phyloP scores from a whole-genome alignment of 2,888 invertebrate species.

The Ophioninae sp. region DNA sequence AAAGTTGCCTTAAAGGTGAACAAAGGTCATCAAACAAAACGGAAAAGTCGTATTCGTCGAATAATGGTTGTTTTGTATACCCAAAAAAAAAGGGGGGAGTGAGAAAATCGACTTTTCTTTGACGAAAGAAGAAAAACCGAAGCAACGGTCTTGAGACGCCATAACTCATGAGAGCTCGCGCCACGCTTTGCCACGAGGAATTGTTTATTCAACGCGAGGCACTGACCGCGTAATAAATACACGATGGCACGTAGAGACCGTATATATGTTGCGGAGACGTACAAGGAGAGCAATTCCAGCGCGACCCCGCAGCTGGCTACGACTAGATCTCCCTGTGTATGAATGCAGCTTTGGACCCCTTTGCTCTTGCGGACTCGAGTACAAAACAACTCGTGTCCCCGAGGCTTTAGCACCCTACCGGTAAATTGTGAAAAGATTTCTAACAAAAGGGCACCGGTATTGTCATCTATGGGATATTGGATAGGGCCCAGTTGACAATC shows the following conservation, averaged over 20 bases:
- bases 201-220: neutral
- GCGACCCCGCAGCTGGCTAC: conserved; percentile 52
- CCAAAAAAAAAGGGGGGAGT: too few relatives aligned
- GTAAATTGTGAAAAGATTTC: conserved; percentile 40
- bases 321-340: conserved; percentile 13
- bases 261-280: conserved; percentile 8
- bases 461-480: conserved; percentile 20
- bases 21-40: too few relatives aligned
- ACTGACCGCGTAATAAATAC: neutral
- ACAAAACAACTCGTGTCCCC: conserved; percentile 30
- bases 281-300: conserved; percentile 4
- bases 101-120: too few relatives aligned
- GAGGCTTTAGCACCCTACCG: conserved; percentile 54
- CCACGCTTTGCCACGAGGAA: neutral
- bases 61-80: too few relatives aligned
- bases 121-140: too few relatives aligned
- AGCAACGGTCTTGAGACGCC: neutral
- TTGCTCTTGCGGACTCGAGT: conserved; percentile 1
- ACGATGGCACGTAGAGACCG: neutral
- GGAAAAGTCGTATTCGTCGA: too few relatives aligned
- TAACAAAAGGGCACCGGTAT: conserved; percentile 48
- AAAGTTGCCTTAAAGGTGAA: too few relatives aligned
- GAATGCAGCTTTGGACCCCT: conserved; percentile 12
- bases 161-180: neutral
- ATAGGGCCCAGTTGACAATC: conserved; percentile 37